Conservation (phyloP, 1,140 invertebrate species). For the Apocrypta bakeri region DNA sequence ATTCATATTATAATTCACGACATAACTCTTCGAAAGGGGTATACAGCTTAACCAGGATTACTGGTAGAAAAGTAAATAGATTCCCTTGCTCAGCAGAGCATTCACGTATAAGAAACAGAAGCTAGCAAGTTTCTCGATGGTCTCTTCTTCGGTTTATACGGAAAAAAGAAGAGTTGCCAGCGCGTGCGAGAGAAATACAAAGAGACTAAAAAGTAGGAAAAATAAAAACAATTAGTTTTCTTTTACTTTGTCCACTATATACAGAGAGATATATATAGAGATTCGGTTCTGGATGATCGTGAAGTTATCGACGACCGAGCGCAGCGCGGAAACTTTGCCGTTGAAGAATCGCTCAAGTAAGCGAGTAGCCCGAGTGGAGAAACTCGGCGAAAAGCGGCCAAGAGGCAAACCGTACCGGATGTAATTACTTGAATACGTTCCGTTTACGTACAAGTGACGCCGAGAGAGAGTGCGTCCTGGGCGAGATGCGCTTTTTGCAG, state of each 20-base stretch:
- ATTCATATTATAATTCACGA: too few relatives aligned
- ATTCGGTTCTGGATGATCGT: conserved; percentile 23
- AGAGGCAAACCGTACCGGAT: conserved; percentile 52
- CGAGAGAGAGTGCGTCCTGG: neutral
- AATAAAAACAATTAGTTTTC: conserved; percentile 34
- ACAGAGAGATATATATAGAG: too few relatives aligned
- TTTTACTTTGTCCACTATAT: neutral
- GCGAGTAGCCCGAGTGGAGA: neutral
- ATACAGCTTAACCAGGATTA: neutral
- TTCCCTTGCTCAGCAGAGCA: conserved; percentile 1
- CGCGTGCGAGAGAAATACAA: neutral
- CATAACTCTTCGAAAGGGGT: neutral
- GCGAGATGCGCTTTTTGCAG: conserved; percentile 51
- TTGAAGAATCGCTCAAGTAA: conserved; percentile 19
- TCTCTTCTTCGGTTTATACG: neutral
- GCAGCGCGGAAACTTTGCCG: conserved; percentile 28
- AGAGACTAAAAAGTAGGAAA: neutral
- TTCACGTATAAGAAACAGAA: conserved; percentile 7
- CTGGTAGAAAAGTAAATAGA: neutral
- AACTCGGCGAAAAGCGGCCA: conserved; percentile 27
- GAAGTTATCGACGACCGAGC: conserved; percentile 38
- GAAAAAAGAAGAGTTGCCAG: conserved; percentile 5
- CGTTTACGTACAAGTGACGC: conserved; percentile 50
- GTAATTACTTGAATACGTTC: conserved; percentile 59
- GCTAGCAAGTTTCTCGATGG: conserved; percentile 5